A percentile compares a stretch with the other conserved stretches of the same genome.
Evolutionary conservation across 2,797 vertebrate genomes (phyloP).

Genomic region (Aeoliscus strigatus): DNA sequence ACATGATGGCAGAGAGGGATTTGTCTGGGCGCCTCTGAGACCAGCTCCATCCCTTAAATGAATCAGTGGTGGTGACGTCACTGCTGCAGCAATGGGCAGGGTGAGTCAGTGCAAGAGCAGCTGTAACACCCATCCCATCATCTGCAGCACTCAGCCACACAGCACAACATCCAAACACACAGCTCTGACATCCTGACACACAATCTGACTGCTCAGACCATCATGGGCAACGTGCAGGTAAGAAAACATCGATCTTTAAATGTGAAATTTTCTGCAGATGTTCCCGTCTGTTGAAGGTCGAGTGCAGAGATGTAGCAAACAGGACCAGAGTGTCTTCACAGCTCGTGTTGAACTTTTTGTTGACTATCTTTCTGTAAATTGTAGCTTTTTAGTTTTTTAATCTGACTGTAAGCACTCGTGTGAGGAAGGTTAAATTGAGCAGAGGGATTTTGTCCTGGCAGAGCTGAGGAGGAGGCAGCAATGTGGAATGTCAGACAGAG

Average conservation of each 20-base stretch:
- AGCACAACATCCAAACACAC: background rate
- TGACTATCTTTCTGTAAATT: too few relatives aligned
- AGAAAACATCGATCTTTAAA: constrained; percentile 11
- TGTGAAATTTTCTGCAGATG: too few relatives aligned
- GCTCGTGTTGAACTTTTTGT: too few relatives aligned
- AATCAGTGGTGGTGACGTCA: constrained; percentile 4
- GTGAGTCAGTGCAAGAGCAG: constrained; percentile 10
- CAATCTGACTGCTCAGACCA: background rate
- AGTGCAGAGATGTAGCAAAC: background rate
- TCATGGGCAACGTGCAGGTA: constrained; percentile 78
- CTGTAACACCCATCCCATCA: constrained; percentile 11
- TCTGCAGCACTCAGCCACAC: background rate
- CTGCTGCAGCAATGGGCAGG: constrained; percentile 3
- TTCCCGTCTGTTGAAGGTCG: too few relatives aligned
- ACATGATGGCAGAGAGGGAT: too few relatives aligned
- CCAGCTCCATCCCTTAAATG: too few relatives aligned
- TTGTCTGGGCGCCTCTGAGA: too few relatives aligned
- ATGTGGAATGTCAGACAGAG: constrained; percentile 24
- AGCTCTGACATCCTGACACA: background rate
- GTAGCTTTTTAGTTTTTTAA: too few relatives aligned
- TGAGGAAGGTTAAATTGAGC: constrained; percentile 1
- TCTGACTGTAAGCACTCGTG: too few relatives aligned
- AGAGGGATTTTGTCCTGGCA: background rate
- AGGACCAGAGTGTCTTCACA: background rate
- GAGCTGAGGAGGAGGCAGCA: constrained; percentile 5